Base-by-base conservation (phyloP, 1,140 invertebrate genomes). In the Geopemphigus sp. region DNA sequence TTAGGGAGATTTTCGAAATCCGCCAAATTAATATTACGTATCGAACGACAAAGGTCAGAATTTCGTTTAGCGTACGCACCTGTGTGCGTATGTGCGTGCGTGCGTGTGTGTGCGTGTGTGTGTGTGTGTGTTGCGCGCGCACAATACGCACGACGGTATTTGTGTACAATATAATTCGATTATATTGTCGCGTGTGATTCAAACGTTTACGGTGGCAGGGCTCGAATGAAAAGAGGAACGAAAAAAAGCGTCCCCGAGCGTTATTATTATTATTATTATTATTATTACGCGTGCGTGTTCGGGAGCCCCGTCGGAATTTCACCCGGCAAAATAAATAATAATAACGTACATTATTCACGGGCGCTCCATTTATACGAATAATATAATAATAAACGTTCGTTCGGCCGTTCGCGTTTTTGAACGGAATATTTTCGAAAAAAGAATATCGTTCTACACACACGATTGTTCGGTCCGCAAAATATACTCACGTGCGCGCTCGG, bases 391-490 rank as follows among this genome's bases (percentile, higher is more conserved):
- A 63, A 66, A 3, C 32, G 32, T 39, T 39, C 32, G 32, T 39
- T 32, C 32, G 39, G 32, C 61, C 17, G 63, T 45, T 66, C 29
- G 63, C 45, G 66, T 26, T 24, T 68, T 17, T 22, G 22, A 68
- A 22, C n/a, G 66, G 17, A 68, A 24, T 68, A 24, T 68, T 68
- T 68, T 68, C 45, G 24, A 68, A 45, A 50, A 68, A 68, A 50
- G n/a, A 47, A 68, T 19, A 12, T 39, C 10, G 11, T 19, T 3
- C 57, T 11, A 5, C n/a, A 26, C 14, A 8, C 59, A 61, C 32
- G 32, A 39, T 39, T 39, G 32, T 39, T 3, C 32, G 32, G 8
- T 8, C 32, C 32, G 39, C 15, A 68, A 17, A n/a, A n/a, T 32
- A 45, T 22, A 53, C 66, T 10, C 50, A 32, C 26, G 17, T 10